Base-by-base conservation (phyloP, 1,140 invertebrate species). In the Heliothis virescens region DNA sequence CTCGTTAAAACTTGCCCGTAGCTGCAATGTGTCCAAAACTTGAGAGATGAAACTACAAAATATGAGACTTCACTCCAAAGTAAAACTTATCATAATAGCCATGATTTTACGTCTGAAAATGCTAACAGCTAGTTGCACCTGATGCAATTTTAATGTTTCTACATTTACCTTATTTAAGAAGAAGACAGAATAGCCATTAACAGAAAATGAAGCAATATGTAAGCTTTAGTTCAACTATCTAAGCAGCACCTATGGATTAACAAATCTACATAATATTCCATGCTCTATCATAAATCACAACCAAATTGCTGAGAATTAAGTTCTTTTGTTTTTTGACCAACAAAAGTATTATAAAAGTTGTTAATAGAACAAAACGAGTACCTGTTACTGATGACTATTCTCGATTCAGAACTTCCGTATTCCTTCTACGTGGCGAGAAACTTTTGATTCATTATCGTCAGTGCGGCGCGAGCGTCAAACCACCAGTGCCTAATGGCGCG, bases 1-100 rank as follows among this genome's bases (percentile, higher is more conserved):
- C 85, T 88, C 85, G 86, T 92, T 92, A 91, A 91, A 92, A 92
- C 86, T 92, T 91, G 69, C 65, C 79, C 80, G 15, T 79, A 82
- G 73, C 65, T 81, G 83, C 80, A 78, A 85, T 83, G 74, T 84
- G 82, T 85, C 86, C 79, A 72, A 87, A 90, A 91, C 86, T 87
- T 87, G 59, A 75, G 76, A 85, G 83, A 85, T 83, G 81, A 81
- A 82, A 76, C 75, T 73, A n/a, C 26, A 48, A 75, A 75, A 75
- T 75, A 69, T 52, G 48, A 48, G 48, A 26, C 16, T 69, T 21
- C 26, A 21, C 18, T 52, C 7, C 47, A 26, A 50, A 69, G 52
- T 26, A 52, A 48, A 41, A 63, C 4, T 41, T 62, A 41, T 63
- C n/a, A 26, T 47, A 41, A 63, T 62, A n/a, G 60, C 12, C 29